A percentile compares a stretch with the other conserved stretches of the same genome.
phyloP scores from a whole-genome alignment of 2,797 vertebrate species.

The Pangasius macronema region DNA sequence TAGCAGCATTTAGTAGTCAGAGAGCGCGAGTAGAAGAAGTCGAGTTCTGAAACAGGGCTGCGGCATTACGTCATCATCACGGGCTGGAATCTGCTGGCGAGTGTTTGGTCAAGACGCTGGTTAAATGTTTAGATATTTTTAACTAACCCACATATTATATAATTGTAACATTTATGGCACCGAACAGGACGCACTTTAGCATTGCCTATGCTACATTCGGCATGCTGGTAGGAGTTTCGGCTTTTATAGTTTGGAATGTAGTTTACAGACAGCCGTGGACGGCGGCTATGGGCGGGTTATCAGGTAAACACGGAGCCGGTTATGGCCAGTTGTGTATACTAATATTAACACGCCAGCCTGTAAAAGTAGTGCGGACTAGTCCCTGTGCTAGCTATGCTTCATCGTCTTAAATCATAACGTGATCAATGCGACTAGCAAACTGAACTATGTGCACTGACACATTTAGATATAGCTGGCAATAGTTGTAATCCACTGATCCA shows the following conservation, averaged over 20 bases:
- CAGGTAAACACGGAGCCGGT: slow-evolving; percentile 66
- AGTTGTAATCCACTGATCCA: background rate
- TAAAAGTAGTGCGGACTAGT: background rate
- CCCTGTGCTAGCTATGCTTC: background rate
- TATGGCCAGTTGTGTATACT: background rate
- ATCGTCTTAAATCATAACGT: background rate
- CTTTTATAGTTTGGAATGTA: slow-evolving; percentile 86
- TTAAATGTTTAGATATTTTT: slow-evolving; percentile 1
- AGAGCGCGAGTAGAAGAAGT: background rate
- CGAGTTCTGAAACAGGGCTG: background rate
- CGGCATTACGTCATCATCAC: slow-evolving; percentile 41
- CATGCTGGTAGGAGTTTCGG: slow-evolving; percentile 79
- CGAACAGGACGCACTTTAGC: slow-evolving; percentile 71
- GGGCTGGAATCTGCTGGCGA: background rate
- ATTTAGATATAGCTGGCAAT: background rate
- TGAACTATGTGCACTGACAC: background rate
- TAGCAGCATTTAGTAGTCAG: no score
- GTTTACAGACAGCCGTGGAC: slow-evolving; percentile 85
- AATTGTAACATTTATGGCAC: slow-evolving; percentile 62
- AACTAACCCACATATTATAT: background rate
- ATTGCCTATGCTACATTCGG: slow-evolving; percentile 82
- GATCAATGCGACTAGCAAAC: background rate
- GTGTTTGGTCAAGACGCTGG: background rate
- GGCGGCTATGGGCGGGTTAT: slow-evolving; percentile 88
- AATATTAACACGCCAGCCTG: background rate